A percentile compares a stretch with the other conserved stretches of the same genome.
These are phyloP conservation scores for Agrenia bidenticulata DNA, from an alignment of 2,888 invertebrate genomes.

Conservation along the genomic window DNA sequence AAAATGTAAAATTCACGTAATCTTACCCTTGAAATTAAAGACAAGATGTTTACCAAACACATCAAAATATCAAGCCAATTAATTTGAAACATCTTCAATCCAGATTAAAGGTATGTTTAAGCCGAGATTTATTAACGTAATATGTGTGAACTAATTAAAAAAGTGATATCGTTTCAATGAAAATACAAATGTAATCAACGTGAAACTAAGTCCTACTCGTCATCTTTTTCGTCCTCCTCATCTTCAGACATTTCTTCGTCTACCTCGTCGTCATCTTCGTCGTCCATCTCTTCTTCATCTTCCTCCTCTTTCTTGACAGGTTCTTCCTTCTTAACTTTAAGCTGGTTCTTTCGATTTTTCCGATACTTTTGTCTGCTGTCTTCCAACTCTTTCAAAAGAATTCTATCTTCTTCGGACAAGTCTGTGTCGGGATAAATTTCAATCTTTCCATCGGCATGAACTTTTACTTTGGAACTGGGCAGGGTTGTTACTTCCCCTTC, in stretches of 20 bases:
- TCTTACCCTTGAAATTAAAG: too few relatives aligned
- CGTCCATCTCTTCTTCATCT: conserved; percentile 18
- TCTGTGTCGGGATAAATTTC: conserved; percentile 24
- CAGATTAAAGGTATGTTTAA: too few relatives aligned
- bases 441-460: conserved; percentile 41
- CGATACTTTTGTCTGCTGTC: conserved; percentile 1
- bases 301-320: conserved; percentile 7
- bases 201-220: not conserved
- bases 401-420: conserved; percentile 24
- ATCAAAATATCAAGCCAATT: too few relatives aligned
- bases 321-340: not conserved
- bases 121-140: too few relatives aligned
- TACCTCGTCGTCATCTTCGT: conserved; percentile 17
- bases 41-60: too few relatives aligned
- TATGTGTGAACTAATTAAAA: too few relatives aligned
- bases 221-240: not conserved
- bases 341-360: not conserved
- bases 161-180: too few relatives aligned
- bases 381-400: not conserved
- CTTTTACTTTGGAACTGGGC: conserved; percentile 34
- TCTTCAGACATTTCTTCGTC: conserved; percentile 1
- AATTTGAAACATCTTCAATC: too few relatives aligned
- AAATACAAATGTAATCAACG: too few relatives aligned
- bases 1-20: too few relatives aligned
- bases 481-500: conserved; percentile 45